Percentiles rank a stretch among this genome's conserved stretches.
These are phyloP conservation scores for Paralichthys olivaceus DNA, from an alignment of 2,113 vertebrate species.

Conservation along the genomic window DNA sequence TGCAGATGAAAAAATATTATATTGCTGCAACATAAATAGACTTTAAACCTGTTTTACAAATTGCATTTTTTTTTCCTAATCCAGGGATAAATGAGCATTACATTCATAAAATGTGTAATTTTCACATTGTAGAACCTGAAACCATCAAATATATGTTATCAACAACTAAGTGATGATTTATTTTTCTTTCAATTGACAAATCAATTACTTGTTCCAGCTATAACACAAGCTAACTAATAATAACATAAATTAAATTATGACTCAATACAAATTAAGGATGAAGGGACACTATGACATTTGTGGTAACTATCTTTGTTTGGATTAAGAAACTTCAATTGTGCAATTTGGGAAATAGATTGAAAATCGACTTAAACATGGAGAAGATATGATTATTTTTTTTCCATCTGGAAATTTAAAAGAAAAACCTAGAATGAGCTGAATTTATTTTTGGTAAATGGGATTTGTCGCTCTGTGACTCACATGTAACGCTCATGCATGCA, in stretches of 20 bases:
- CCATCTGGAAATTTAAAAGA: neutral
- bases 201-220: neutral
- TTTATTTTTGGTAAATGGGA: neutral
- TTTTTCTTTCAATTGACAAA: too few species aligned
- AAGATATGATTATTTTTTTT: neutral
- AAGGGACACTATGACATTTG: neutral
- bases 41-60: neutral
- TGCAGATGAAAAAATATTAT: too few species aligned
- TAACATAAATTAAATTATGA: neutral
- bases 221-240: neutral
- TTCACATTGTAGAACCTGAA: too few species aligned
- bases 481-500: neutral
- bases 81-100: too few species aligned
- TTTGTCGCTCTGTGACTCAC: neutral
- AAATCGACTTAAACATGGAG: neutral
- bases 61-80: too few species aligned
- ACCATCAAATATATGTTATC: too few species aligned
- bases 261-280: neutral
- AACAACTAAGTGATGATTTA: neutral
- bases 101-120: neutral
- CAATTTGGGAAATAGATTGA: neutral
- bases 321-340: neutral
- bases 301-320: neutral
- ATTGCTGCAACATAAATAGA: too few species aligned
- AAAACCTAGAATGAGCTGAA: neutral